These are phyloP conservation scores for Petromus typicus DNA, from an alignment of 2,113 vertebrate species.

Conservation along the genomic window DNA sequence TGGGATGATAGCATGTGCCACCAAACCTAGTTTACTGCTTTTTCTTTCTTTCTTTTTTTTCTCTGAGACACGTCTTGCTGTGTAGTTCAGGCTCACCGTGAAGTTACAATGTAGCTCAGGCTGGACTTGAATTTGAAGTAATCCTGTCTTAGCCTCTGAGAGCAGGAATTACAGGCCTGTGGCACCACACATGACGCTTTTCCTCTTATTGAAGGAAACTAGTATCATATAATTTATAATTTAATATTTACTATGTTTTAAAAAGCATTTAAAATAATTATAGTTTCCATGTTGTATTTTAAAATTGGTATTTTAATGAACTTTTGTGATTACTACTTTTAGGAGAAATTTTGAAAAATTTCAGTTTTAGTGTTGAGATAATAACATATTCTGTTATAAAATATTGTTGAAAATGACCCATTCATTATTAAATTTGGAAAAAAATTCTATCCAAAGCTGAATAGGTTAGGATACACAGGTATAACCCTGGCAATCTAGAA, in stretches of 20 bases:
- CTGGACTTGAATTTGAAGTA: too few relatives aligned
- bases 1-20: background rate
- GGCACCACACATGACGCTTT: too few relatives aligned
- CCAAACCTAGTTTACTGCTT: background rate
- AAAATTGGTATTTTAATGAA: background rate
- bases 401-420: background rate
- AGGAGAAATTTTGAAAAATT: background rate
- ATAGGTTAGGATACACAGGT: background rate
- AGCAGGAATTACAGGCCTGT: too few relatives aligned
- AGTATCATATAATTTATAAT: background rate
- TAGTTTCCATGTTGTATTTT: background rate
- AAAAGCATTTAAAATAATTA: background rate
- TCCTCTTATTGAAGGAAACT: conserved; percentile 12
- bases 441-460: background rate
- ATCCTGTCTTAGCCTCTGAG: too few relatives aligned
- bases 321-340: background rate
- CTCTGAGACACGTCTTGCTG: too few relatives aligned
- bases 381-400: background rate
- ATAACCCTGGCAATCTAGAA: background rate
- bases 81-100: too few relatives aligned
- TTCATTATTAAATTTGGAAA: background rate
- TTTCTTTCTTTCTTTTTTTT: too few relatives aligned
- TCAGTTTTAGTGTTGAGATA: background rate
- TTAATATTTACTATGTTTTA: conserved; percentile 42
- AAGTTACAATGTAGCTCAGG: too few relatives aligned